These are phyloP conservation scores for Cepaea nemoralis DNA, from an alignment of 1,140 invertebrate genomes.

Conservation along the genomic window DNA sequence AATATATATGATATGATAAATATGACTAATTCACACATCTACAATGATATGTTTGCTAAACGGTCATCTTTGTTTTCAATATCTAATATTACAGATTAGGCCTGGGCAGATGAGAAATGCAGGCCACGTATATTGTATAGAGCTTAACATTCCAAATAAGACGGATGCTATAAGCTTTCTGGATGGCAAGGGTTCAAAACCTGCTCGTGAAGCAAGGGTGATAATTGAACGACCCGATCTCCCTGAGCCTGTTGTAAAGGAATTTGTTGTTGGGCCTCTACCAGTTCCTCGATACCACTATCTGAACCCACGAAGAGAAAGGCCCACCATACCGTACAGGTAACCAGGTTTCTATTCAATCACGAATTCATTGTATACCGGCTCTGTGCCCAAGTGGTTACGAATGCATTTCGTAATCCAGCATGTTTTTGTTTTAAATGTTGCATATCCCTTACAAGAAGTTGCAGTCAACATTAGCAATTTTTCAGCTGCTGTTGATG, in stretches of 20 bases:
- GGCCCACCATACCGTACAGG: slow-evolving; percentile 11
- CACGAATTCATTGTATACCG: too few relatives aligned
- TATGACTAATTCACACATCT: neutral
- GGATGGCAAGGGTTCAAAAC: slow-evolving; percentile 39
- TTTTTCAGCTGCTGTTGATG: too few relatives aligned
- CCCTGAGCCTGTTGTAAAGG: slow-evolving; percentile 48
- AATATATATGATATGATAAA: neutral
- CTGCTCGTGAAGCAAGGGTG: slow-evolving; percentile 56
- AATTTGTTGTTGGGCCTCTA: slow-evolving; percentile 59
- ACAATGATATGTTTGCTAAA: neutral
- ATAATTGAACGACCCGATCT: slow-evolving; percentile 50
- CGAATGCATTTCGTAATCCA: too few relatives aligned
- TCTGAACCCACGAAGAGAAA: slow-evolving; percentile 31
- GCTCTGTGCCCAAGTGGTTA: too few relatives aligned
- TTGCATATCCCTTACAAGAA: too few relatives aligned
- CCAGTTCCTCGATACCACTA: slow-evolving; percentile 40
- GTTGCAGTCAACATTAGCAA: too few relatives aligned
- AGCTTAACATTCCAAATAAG: slow-evolving; percentile 44
- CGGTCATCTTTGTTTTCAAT: too few relatives aligned
- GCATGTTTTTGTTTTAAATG: too few relatives aligned
- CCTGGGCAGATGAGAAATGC: neutral
- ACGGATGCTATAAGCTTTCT: slow-evolving; percentile 44
- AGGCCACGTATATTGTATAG: slow-evolving; percentile 35
- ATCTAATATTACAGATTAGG: neutral
- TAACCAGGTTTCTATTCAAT: neutral